A percentile compares a stretch with the other conserved stretches of the same genome.
phyloP scores from a whole-genome alignment of 2,888 invertebrate genomes.

The Blastobasis lacticolella region DNA sequence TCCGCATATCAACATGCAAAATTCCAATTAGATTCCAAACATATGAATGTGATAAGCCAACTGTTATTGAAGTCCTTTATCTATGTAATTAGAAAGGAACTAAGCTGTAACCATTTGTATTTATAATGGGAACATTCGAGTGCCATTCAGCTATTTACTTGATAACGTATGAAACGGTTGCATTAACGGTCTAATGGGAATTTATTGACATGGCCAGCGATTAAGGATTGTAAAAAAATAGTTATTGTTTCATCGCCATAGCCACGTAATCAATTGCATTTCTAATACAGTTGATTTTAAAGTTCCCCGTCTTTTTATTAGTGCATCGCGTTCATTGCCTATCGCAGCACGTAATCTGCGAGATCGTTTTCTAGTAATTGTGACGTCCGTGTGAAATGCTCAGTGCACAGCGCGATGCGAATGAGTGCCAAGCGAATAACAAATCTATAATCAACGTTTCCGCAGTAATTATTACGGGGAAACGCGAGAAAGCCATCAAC shows the following conservation, averaged over 20 bases:
- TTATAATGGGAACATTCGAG: constrained; percentile 63
- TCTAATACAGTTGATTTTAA: background rate
- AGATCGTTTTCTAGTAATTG: constrained; percentile 4
- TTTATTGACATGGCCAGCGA: constrained; percentile 5
- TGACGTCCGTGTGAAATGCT: constrained; percentile 7
- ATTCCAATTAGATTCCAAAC: constrained; percentile 73
- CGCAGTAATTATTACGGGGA: constrained; percentile 1
- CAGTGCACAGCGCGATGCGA: background rate
- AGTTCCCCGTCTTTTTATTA: constrained; percentile 2
- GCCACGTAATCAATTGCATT: background rate
- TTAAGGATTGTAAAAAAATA: background rate
- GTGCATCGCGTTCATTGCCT: background rate
- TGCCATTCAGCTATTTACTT: constrained; percentile 44
- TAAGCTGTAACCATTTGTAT: constrained; percentile 70
- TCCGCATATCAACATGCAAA: constrained; percentile 70
- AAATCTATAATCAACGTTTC: constrained; percentile 2
- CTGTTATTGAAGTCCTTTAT: constrained; percentile 70
- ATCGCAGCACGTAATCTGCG: background rate
- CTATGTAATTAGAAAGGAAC: constrained; percentile 70
- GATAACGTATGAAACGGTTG: constrained; percentile 36
- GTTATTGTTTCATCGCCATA: background rate
- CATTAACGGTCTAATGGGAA: constrained; percentile 16
- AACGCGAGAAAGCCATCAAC: background rate
- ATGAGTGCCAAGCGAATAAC: background rate
- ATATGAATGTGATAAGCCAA: constrained; percentile 68